phyloP scores from a whole-genome alignment of 2,888 invertebrate genomes.

The Rhagonycha lutea region DNA sequence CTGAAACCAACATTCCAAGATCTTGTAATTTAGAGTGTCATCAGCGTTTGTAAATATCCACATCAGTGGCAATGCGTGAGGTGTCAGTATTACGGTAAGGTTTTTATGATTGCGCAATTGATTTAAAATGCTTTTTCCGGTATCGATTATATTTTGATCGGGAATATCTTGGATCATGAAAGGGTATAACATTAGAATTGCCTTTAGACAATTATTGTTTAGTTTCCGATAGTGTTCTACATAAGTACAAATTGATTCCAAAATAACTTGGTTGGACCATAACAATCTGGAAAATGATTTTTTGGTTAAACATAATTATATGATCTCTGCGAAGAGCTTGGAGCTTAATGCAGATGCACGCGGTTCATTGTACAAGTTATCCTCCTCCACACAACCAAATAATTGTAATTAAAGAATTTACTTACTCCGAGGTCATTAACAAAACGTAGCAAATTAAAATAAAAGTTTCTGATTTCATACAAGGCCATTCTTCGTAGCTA shows the following conservation, averaged over 20 bases:
- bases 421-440: background rate
- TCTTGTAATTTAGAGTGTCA: background rate
- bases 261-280: background rate
- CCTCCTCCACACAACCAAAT: no score
- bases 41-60: background rate
- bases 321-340: background rate
- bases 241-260: background rate
- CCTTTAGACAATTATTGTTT: background rate
- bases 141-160: background rate
- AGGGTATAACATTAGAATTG: background rate
- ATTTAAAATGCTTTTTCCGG: background rate
- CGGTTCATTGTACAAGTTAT: no score
- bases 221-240: background rate
- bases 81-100: background rate
- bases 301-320: background rate
- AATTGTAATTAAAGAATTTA: no score
- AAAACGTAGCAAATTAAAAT: slow-evolving; percentile 4
- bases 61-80: background rate
- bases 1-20: background rate
- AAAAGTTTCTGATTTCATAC: background rate
- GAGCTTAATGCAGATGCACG: no score
- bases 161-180: background rate
- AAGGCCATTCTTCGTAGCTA: slow-evolving; percentile 5
- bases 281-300: background rate
- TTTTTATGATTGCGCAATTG: background rate